Evolutionary conservation across 2,888 invertebrate species (phyloP).

Genomic region (Neoitamus cyanurus): DNA sequence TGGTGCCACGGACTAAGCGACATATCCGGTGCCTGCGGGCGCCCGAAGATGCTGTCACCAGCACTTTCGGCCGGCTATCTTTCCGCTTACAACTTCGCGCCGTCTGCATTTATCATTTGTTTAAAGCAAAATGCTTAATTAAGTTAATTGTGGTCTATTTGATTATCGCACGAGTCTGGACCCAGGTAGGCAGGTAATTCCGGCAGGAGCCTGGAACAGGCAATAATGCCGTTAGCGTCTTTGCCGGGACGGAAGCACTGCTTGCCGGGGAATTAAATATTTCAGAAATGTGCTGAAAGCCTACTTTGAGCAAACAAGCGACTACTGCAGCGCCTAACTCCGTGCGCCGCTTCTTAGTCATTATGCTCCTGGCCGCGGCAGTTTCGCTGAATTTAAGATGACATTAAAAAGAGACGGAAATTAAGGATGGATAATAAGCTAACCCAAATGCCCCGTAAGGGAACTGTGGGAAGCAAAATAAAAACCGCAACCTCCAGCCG

Average conservation of each 20-base stretch:
- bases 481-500: not conserved
- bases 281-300: not conserved
- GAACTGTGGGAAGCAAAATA: not conserved
- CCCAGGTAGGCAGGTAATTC: not conserved
- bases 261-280: slow-evolving; percentile 12
- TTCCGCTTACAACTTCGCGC: not conserved
- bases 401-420: slow-evolving; percentile 28
- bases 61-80: no score
- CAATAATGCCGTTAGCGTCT: not conserved
- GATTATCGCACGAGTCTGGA: not conserved
- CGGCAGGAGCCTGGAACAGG: not conserved
- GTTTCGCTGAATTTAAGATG: slow-evolving; percentile 34
- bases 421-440: slow-evolving; percentile 35
- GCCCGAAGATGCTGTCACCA: not conserved
- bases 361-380: not conserved
- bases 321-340: not conserved
- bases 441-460: not conserved
- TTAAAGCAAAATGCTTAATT: slow-evolving; percentile 33
- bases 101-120: slow-evolving; percentile 37
- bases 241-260: not conserved
- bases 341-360: not conserved
- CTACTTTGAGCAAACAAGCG: not conserved
- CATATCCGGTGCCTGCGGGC: not conserved
- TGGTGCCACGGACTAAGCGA: not conserved
- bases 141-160: slow-evolving; percentile 38